Evolutionary conservation across 1,140 invertebrate species (phyloP).

Genomic region (Leptonema lineaticorne): DNA sequence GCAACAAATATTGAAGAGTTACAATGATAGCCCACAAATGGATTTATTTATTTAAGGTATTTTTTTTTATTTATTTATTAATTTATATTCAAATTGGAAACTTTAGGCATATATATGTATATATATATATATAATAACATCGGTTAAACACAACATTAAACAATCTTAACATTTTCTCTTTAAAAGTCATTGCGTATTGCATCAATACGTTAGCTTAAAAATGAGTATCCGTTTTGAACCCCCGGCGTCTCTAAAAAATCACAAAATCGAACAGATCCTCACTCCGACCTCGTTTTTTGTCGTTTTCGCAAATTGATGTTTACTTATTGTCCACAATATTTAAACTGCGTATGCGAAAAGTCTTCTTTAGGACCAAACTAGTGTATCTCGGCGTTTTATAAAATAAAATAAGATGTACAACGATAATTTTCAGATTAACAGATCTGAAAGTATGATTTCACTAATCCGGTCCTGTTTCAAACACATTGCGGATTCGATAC

Average conservation of each 20-base stretch:
- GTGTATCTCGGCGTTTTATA: too few species aligned
- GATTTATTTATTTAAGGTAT: conserved; percentile 22
- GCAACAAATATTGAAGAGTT: conserved; percentile 40
- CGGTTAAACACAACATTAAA: conserved; percentile 30
- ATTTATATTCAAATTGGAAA: conserved; percentile 30
- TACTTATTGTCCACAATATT: conserved; percentile 13
- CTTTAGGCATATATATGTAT: conserved; percentile 21
- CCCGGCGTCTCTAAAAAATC: too few species aligned
- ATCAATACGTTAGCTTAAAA: background rate
- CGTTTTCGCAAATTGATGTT: background rate
- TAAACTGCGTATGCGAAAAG: too few species aligned
- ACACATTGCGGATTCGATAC: too few species aligned
- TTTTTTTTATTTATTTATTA: conserved; percentile 21
- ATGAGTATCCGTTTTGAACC: background rate
- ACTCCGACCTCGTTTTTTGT: too few species aligned
- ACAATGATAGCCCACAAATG: conserved; percentile 36
- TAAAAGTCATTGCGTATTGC: conserved; percentile 5
- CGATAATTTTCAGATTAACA: too few species aligned
- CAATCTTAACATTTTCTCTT: conserved; percentile 24
- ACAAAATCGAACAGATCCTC: too few species aligned
- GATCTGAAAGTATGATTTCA: too few species aligned
- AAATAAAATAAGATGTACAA: too few species aligned
- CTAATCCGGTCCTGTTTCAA: too few species aligned
- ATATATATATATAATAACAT: too few species aligned
- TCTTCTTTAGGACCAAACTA: too few species aligned